Evolutionary conservation across 2,888 invertebrate genomes (phyloP), one percentile per base, ranked within the genome.

Genomic region (Eilema griseolum): DNA sequence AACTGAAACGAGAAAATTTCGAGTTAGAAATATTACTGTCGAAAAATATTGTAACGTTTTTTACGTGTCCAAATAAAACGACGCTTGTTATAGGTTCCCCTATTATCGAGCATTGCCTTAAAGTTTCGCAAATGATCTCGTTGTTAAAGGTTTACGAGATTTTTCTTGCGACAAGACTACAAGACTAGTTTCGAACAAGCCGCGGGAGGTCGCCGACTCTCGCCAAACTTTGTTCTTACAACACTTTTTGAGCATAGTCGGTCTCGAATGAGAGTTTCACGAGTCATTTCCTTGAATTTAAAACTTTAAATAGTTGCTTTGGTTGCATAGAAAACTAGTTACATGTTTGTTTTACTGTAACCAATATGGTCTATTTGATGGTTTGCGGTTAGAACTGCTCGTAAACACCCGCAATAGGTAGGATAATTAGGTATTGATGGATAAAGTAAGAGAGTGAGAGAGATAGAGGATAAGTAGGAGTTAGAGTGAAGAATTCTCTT

Each of bases 271-370:
- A 86, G 86, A 90, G 85, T 89, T 89, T 88, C 87, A 88, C 88
- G 88, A 88, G 85, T 87, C 88, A 89, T 88, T 91, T 88, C 83
- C 81, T 85, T 80, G 85, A 86, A 88, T 88, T 87, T 86, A 84
- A 78, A 82, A 84, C 81, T 83, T 84, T 73, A 69, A 67, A 75
- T 81, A 78, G 73, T 82, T 81, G 77, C 83, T 82, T 86, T 84
- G 81, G 76, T 76, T 81, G 80, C 79, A 71, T 72, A 74, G 72
- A 62, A 69, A 67, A 74, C 76, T 72, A 66, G 71, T 79, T 82
- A 71, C 75, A 72, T 67, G 63, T 76, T 75, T 70, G 62, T 66
- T 3, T 23, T 57, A 23, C 69, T 61, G 61, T 28, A 71, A 16
- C 41, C 41, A 41, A 41, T 14, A 0, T 16, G 41, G 16, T 16